Evolutionary conservation across 2,113 vertebrate species (phyloP), one percentile per base, ranked within the genome.

Genomic region (Cyphomyrus discorhynchus): DNA sequence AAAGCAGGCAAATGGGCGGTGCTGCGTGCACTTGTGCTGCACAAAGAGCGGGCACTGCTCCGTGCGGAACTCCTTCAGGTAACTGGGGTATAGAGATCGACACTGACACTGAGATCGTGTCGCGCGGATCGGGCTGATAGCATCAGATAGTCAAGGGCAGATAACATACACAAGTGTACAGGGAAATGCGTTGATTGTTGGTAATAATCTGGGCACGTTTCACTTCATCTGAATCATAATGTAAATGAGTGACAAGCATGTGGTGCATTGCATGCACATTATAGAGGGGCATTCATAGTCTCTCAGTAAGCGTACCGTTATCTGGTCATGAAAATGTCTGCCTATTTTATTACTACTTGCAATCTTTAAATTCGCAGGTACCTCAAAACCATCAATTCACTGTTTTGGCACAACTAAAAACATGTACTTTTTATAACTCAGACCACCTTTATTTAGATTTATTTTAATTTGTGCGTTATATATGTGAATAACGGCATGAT

Each of bases 31-130:
- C 95, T 99, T 99, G 93, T 99, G 98, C 91, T 99, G 98, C 86
- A 99, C 98, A 0, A 99, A 99, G 24, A 99, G 96, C 0, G 97
- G 98, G 91, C 98, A 99, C 96, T 99, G 98, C 95, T 99, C 98
- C 0, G 98, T 99, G 91, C 98, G 96, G 94, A 99, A 99, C 90
- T 99, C 98, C 95, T 99, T 99, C 94, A 99, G 96, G 95, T 99
- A 99, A 92, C 98, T 99, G 95, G 35, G 35, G 62, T 27, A 70
- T 27, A 91, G 0, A 91, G 66, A 10, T 47, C 46, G 74, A 39
- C 74, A 15, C 35, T 39, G 74, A 39, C 74, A 42, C 74, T 80
- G 31, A 80, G 74, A 19, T 39, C 66, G n/a, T 13, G 9, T 31
- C 27, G n/a, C 66, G 66, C 31, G 66, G n/a, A 74, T 27, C 10